Conservation (phyloP, 2,113 vertebrate genomes). For the Gobius niger region DNA sequence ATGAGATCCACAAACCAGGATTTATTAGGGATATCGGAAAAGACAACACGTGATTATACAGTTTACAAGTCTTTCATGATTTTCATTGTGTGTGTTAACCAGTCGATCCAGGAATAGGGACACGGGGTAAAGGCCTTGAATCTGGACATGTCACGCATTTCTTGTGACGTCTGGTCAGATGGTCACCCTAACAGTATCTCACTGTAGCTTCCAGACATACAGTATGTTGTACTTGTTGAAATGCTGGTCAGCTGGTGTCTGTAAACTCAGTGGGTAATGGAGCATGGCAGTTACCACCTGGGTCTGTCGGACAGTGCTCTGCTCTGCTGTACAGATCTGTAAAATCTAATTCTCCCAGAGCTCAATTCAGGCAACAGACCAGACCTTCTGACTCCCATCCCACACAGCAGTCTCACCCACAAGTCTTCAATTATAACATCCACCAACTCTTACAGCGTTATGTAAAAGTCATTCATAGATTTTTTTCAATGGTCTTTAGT, state of each 20-base stretch:
- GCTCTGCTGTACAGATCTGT: conserved; percentile 31
- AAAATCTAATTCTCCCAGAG: conserved; percentile 37
- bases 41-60: too few species aligned
- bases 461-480: conserved; percentile 49
- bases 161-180: conserved; percentile 5
- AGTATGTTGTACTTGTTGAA: conserved; percentile 21
- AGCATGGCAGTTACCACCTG: conserved; percentile 34
- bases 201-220: conserved; percentile 16
- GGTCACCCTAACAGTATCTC: background rate
- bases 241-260: background rate
- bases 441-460: conserved; percentile 24
- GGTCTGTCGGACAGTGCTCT: conserved; percentile 29
- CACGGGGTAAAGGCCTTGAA: too few species aligned
- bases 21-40: too few species aligned
- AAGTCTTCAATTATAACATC: conserved; percentile 30
- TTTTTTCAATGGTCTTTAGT: conserved; percentile 44
- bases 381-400: conserved; percentile 41
- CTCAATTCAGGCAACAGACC: conserved; percentile 18
- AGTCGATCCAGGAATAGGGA: too few species aligned
- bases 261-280: conserved; percentile 33
- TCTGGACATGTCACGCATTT: too few species aligned
- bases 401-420: conserved; percentile 34
- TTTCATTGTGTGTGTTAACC: conserved; percentile 1
- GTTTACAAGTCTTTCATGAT: too few species aligned
- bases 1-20: too few species aligned